phyloP scores from a whole-genome alignment of 1,140 invertebrate species.

The Phymastichus coffea region DNA sequence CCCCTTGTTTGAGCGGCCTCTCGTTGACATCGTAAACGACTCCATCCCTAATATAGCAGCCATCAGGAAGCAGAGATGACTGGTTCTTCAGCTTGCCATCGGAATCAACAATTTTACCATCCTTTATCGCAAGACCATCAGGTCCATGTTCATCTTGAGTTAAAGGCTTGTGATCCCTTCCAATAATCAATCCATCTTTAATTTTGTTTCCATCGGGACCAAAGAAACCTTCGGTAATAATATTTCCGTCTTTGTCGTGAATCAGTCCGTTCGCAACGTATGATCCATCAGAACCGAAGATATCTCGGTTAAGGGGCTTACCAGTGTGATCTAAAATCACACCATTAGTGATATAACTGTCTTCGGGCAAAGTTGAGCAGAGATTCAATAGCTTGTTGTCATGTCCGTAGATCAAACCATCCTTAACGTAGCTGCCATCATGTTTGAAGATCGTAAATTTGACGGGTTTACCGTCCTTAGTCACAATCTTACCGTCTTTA shows the following conservation, averaged over 20 bases:
- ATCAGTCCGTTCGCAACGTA: constrained; percentile 48
- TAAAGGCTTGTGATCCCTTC: constrained; percentile 45
- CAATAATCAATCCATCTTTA: constrained; percentile 47
- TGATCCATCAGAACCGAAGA: constrained; percentile 51
- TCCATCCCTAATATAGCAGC: constrained; percentile 50
- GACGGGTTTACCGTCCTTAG: constrained; percentile 46
- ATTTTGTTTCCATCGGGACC: constrained; percentile 50
- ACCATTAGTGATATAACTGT: constrained; percentile 48
- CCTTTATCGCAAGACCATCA: constrained; percentile 42
- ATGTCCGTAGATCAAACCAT: constrained; percentile 47
- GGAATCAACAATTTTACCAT: constrained; percentile 49
- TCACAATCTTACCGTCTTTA: constrained; percentile 47
- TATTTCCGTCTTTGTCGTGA: constrained; percentile 43
- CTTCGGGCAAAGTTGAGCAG: constrained; percentile 42
- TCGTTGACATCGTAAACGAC: constrained; percentile 46
- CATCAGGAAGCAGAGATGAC: constrained; percentile 46
- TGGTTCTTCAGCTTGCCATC: constrained; percentile 43
- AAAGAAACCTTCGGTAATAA: constrained; percentile 45
- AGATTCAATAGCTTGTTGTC: constrained; percentile 45
- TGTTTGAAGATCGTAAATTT: constrained; percentile 49
- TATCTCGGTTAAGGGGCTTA: constrained; percentile 41
- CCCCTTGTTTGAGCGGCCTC: constrained; percentile 44
- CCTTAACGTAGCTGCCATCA: constrained; percentile 50
- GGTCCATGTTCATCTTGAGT: constrained; percentile 50
- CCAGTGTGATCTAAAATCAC: constrained; percentile 45